Evolutionary conservation across 2,797 vertebrate genomes (phyloP).

Genomic region (Pagetopsis macropterus): DNA sequence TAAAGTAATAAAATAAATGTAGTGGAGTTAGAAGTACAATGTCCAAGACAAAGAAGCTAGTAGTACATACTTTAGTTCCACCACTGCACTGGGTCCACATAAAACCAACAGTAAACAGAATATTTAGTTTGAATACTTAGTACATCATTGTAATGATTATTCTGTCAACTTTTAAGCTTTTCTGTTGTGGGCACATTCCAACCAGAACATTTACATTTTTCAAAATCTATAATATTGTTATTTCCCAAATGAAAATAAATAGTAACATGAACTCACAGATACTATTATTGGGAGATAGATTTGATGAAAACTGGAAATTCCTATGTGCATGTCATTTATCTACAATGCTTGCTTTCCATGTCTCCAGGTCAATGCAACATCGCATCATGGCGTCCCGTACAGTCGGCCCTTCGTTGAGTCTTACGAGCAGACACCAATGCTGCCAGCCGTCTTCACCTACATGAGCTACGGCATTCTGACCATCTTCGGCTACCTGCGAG

Average conservation of each 20-base stretch:
- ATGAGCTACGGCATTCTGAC: conserved; percentile 95
- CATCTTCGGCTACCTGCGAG: conserved; percentile 93
- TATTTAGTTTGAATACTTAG: neutral
- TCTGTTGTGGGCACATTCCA: neutral
- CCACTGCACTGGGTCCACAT: neutral
- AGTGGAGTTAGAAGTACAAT: no score
- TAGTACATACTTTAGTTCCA: no score
- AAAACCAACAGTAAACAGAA: neutral
- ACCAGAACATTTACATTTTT: neutral
- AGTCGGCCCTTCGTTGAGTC: conserved; percentile 89
- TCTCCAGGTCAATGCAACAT: conserved; percentile 22
- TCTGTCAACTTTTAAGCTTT: neutral
- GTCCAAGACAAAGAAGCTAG: no score
- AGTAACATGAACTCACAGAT: neutral
- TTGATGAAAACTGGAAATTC: neutral
- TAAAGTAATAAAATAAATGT: no score
- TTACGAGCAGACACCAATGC: conserved; percentile 94
- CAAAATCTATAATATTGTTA: neutral
- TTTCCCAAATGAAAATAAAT: neutral
- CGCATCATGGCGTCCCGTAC: conserved; percentile 77
- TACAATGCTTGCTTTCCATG: neutral
- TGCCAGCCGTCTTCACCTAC: conserved; percentile 94
- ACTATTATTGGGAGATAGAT: neutral
- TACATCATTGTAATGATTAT: neutral
- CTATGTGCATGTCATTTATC: neutral